Conservation (phyloP, 2,113 vertebrate species). For the Thalassarche chlororhynchos region DNA sequence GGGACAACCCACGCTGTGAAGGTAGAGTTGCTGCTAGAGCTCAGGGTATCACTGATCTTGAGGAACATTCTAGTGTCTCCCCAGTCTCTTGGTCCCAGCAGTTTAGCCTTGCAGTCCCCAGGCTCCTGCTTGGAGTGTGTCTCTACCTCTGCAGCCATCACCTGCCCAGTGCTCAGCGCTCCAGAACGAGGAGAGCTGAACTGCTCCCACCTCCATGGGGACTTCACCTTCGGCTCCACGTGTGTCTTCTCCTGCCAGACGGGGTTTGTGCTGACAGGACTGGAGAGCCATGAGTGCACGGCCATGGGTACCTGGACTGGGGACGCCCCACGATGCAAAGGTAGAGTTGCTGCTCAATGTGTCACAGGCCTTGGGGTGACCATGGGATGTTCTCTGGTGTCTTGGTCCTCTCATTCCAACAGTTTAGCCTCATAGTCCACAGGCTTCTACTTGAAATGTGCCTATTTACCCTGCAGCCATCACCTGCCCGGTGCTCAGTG, state of each 20-base stretch:
- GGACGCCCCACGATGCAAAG: conserved; percentile 57
- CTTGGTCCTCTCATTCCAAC: no score
- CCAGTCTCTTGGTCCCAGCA: background rate
- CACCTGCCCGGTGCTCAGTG: conserved; percentile 52
- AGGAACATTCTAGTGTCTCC: no score
- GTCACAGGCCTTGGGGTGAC: background rate
- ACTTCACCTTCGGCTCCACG: conserved; percentile 60
- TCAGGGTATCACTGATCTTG: background rate
- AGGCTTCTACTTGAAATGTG: background rate
- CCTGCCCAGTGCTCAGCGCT: conserved; percentile 58
- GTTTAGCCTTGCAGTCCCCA: background rate
- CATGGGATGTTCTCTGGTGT: background rate
- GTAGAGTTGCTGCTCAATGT: conserved; percentile 21
- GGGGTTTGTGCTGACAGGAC: conserved; percentile 65
- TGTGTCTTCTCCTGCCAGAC: conserved; percentile 75
- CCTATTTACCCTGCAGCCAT: background rate
- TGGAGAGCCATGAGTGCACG: background rate
- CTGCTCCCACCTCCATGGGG: conserved; percentile 69
- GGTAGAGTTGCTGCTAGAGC: background rate
- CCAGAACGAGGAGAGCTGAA: conserved; percentile 26
- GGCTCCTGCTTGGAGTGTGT: background rate
- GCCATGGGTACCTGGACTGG: conserved; percentile 73
- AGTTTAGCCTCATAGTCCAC: background rate
- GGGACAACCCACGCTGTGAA: conserved; percentile 15
- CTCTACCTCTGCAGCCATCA: background rate